These are phyloP conservation scores for Pararge aegeria DNA, from an alignment of 1,140 invertebrate species.

Conservation along the genomic window DNA sequence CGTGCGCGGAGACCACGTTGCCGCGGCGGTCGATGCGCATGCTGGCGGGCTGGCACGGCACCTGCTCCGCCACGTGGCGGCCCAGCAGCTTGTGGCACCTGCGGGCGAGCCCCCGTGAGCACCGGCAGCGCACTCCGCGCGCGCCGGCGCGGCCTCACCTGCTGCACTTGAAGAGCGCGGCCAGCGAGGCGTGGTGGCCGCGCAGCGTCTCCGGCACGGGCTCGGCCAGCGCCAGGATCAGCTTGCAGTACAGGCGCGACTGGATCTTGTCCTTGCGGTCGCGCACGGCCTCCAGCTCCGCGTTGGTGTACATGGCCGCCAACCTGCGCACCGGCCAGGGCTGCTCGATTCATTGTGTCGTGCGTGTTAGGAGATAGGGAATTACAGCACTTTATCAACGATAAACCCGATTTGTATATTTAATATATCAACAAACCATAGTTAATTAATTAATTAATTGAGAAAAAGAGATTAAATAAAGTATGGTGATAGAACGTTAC, in stretches of 20 bases:
- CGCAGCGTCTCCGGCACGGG: slow-evolving; percentile 84
- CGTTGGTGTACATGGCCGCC: slow-evolving; percentile 89
- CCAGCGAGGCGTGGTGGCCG: slow-evolving; percentile 89
- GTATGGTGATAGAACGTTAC: no score
- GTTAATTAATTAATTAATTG: no score
- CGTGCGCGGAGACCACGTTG: slow-evolving; percentile 84
- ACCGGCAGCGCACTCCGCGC: neutral
- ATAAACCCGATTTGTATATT: no score
- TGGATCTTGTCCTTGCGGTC: slow-evolving; percentile 92
- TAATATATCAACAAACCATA: no score
- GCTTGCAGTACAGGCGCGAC: slow-evolving; percentile 89
- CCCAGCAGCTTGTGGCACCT: slow-evolving; percentile 80
- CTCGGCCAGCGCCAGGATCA: slow-evolving; percentile 88
- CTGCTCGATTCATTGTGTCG: no score
- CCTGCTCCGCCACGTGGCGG: slow-evolving; percentile 82
- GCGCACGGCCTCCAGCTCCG: slow-evolving; percentile 87
- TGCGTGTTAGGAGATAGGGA: no score
- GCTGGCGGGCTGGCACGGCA: slow-evolving; percentile 84
- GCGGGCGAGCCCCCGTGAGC: neutral
- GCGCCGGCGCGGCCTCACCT: slow-evolving; percentile 62
- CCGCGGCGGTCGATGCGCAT: slow-evolving; percentile 86
- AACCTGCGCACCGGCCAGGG: slow-evolving; percentile 75
- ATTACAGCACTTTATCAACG: no score
- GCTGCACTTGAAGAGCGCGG: slow-evolving; percentile 86
- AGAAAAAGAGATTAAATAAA: no score